phyloP scores from a whole-genome alignment of 2,797 vertebrate genomes.

The Gobionotothen gibberifrons region DNA sequence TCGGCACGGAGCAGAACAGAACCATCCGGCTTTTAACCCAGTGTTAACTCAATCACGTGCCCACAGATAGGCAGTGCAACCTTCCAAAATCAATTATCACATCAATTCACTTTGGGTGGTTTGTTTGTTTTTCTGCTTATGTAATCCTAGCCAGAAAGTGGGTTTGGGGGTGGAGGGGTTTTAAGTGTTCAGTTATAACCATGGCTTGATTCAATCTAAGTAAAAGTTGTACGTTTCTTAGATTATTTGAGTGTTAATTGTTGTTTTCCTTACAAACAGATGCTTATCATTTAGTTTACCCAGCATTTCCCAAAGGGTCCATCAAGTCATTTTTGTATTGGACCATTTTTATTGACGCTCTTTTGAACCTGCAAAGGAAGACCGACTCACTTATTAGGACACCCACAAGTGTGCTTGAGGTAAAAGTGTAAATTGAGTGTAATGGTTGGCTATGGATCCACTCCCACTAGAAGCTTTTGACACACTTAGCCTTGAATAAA shows the following conservation, averaged over 20 bases:
- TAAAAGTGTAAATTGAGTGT: conserved; percentile 76
- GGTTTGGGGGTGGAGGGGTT: conserved; percentile 5
- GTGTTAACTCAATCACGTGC: conserved; percentile 54
- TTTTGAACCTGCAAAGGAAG: conserved; percentile 59
- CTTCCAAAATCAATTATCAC: conserved; percentile 46
- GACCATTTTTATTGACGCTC: conserved; percentile 45
- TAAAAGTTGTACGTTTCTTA: neutral
- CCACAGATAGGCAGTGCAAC: conserved; percentile 44
- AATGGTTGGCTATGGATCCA: conserved; percentile 61
- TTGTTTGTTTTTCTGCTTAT: conserved; percentile 64
- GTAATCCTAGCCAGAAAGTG: conserved; percentile 26
- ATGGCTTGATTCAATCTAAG: conserved; percentile 6
- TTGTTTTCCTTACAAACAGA: conserved; percentile 16
- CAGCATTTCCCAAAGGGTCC: conserved; percentile 2
- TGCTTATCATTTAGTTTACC: conserved; percentile 20
- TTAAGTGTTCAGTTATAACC: conserved; percentile 37
- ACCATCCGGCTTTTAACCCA: conserved; percentile 46
- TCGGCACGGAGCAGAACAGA: conserved; percentile 34
- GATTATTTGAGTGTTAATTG: conserved; percentile 24
- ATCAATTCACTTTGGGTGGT: conserved; percentile 40
- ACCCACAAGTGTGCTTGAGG: conserved; percentile 66
- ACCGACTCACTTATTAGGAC: conserved; percentile 53
- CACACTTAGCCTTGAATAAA: conserved; percentile 70
- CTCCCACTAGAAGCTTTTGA: conserved; percentile 65
- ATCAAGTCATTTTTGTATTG: conserved; percentile 41